phyloP scores from a whole-genome alignment of 2,888 invertebrate species.

The Thelaira solivaga region DNA sequence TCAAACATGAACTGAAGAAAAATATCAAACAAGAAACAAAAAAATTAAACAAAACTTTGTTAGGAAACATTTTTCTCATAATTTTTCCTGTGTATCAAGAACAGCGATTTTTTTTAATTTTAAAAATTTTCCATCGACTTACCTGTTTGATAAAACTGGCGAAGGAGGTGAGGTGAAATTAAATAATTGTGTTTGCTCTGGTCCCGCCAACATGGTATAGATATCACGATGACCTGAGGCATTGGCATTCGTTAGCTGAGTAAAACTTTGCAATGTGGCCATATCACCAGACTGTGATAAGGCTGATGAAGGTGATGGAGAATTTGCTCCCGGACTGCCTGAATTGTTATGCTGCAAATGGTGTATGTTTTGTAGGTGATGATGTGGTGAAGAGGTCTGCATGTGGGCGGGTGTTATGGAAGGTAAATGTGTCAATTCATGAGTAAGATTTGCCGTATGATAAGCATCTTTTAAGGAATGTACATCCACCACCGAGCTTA shows the following conservation, averaged over 20 bases:
- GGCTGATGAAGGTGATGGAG: constrained; percentile 71
- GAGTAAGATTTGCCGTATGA: constrained; percentile 62
- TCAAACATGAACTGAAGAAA: too few relatives aligned
- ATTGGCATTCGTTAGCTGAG: constrained; percentile 72
- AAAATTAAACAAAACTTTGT: too few relatives aligned
- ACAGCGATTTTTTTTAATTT: too few relatives aligned
- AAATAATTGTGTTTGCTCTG: constrained; percentile 69
- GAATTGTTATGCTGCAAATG: constrained; percentile 70
- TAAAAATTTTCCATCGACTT: constrained; percentile 63
- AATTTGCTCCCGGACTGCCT: constrained; percentile 74
- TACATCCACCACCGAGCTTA: constrained; percentile 72
- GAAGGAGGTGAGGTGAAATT: constrained; percentile 72
- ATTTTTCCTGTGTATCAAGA: too few relatives aligned
- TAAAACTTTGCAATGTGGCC: constrained; percentile 73
- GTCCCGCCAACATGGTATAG: constrained; percentile 70
- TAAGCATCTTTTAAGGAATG: constrained; percentile 73
- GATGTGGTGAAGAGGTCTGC: constrained; percentile 59
- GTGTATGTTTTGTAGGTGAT: constrained; percentile 61
- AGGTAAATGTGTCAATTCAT: constrained; percentile 57
- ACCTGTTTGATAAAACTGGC: constrained; percentile 72
- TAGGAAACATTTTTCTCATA: too few relatives aligned
- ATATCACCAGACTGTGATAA: constrained; percentile 67
- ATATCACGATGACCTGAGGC: constrained; percentile 72
- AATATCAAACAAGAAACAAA: too few relatives aligned
- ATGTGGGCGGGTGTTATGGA: constrained; percentile 54